Conservation (phyloP, 2,113 vertebrate genomes). For the Otus sunia region DNA sequence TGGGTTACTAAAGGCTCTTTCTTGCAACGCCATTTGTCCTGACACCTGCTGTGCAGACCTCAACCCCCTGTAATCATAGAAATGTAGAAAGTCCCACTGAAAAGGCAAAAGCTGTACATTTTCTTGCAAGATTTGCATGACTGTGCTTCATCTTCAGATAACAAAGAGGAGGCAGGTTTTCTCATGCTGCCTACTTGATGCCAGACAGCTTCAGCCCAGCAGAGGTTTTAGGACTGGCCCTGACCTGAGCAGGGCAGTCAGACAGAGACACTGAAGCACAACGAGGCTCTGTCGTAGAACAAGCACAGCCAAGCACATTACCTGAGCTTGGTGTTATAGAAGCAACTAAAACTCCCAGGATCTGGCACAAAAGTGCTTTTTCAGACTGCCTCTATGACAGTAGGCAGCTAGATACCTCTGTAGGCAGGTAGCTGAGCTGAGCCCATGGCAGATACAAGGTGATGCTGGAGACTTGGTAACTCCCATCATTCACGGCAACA, state of each 20-base stretch:
- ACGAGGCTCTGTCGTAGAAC: background rate
- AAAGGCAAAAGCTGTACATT: background rate
- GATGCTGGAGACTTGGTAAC: background rate
- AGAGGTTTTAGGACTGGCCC: background rate
- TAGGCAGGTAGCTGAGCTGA: background rate
- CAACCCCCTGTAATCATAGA: background rate
- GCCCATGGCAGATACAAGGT: background rate
- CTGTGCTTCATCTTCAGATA: background rate
- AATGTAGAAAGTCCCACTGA: background rate
- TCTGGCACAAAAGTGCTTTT: background rate
- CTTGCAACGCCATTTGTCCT: background rate
- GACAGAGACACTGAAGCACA: background rate
- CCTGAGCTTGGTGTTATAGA: background rate
- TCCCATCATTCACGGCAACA: background rate
- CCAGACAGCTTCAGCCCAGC: background rate
- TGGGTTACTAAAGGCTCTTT: background rate
- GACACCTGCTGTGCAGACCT: background rate
- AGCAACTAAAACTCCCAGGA: background rate
- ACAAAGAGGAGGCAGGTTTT: background rate
- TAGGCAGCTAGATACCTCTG: background rate
- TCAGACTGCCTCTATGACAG: background rate
- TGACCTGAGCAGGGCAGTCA: background rate
- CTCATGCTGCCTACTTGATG: background rate
- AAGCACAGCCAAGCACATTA: fast-evolving
- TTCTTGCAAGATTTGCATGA: background rate